Conservation (phyloP, 2,888 invertebrate genomes). For the Ophion ellenae region DNA sequence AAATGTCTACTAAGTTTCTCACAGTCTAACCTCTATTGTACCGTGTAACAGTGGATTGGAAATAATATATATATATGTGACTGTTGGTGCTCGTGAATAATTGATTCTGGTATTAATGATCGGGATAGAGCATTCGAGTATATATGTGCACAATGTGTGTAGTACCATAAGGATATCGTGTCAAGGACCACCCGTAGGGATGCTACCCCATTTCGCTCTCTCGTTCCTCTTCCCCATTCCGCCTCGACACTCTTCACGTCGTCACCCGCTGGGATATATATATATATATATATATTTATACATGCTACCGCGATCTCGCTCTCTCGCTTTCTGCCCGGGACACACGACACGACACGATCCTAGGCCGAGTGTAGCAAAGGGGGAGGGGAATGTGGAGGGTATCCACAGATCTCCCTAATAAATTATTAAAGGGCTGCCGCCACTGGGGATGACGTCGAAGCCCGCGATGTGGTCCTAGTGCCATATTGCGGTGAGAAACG, state of each 20-base stretch:
- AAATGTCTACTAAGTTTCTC: slow-evolving; percentile 26
- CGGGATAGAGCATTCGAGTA: slow-evolving; percentile 47
- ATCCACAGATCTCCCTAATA: slow-evolving; percentile 78
- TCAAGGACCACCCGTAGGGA: slow-evolving; percentile 82
- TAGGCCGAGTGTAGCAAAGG: slow-evolving; percentile 28
- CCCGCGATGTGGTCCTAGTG: slow-evolving; percentile 48
- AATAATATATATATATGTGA: slow-evolving; percentile 19
- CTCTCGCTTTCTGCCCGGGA: slow-evolving; percentile 76
- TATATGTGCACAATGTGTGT: slow-evolving; percentile 71
- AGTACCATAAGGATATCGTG: slow-evolving; percentile 77
- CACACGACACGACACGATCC: slow-evolving; percentile 83
- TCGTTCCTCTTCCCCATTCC: slow-evolving; percentile 32
- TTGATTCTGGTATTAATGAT: slow-evolving; percentile 80
- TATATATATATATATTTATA: slow-evolving; percentile 4
- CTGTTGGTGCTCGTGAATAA: slow-evolving; percentile 75
- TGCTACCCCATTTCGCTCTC: slow-evolving; percentile 71
- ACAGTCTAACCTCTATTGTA: slow-evolving; percentile 32
- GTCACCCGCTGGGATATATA: slow-evolving; percentile 42
- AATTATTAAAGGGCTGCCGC: slow-evolving; percentile 82
- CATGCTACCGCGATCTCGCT: slow-evolving; percentile 37
- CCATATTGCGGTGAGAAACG: slow-evolving; percentile 69
- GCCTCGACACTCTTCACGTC: slow-evolving; percentile 54
- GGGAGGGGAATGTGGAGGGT: slow-evolving; percentile 50
- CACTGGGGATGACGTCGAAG: slow-evolving; percentile 80
- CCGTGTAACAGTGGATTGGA: slow-evolving; percentile 20